Percentiles rank a stretch among this genome's conserved stretches.
phyloP scores from a whole-genome alignment of 92 coral and sea anemone species.

The Chrysogorgia sp. region DNA sequence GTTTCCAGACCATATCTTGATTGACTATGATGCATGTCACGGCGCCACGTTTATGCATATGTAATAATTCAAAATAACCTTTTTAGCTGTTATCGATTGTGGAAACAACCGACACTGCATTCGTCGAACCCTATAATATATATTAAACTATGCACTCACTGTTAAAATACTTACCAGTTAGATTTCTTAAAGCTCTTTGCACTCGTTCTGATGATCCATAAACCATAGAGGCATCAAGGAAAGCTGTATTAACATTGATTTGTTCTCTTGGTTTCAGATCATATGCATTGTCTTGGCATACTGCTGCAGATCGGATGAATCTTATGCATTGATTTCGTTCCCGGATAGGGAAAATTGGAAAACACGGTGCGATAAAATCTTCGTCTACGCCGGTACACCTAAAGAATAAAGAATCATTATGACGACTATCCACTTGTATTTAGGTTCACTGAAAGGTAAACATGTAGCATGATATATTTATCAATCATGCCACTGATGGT shows the following conservation, averaged over 20 bases:
- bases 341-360: constrained; percentile 15
- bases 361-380: constrained; percentile 44
- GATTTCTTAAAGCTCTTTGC: constrained; percentile 67
- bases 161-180: constrained; percentile 57
- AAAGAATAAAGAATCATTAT: background rate
- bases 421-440: too few relatives aligned
- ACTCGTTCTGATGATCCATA: constrained; percentile 79
- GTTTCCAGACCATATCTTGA: too few relatives aligned
- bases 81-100: too few relatives aligned
- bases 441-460: too few relatives aligned
- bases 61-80: too few relatives aligned
- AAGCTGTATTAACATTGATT: constrained; percentile 84
- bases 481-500: too few relatives aligned
- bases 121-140: background rate
- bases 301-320: constrained; percentile 96
- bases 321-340: constrained; percentile 62
- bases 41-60: too few relatives aligned
- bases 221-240: constrained; percentile 85
- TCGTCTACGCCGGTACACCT: constrained; percentile 78
- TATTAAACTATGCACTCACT: background rate
- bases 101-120: too few relatives aligned
- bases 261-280: constrained; percentile 86
- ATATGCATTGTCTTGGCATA: constrained; percentile 79
- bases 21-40: too few relatives aligned
- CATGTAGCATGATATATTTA: too few relatives aligned